phyloP scores from a whole-genome alignment of 2,113 vertebrate genomes.

The Ia io region DNA sequence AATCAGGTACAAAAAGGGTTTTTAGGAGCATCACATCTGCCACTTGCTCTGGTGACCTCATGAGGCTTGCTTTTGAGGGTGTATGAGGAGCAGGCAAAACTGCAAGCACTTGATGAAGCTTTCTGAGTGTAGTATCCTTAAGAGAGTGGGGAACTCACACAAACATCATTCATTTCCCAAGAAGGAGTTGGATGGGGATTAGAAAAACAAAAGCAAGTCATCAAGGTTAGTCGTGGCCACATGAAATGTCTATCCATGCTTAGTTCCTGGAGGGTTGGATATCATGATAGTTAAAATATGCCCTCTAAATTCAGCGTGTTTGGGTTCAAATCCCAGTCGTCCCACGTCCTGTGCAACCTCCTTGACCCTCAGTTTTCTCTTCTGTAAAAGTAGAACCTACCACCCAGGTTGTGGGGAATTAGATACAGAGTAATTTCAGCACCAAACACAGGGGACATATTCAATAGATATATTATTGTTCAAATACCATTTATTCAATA shows the following conservation, averaged over 20 bases:
- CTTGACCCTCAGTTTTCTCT: background rate
- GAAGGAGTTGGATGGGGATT: background rate
- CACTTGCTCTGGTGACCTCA: background rate
- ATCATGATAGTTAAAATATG: background rate
- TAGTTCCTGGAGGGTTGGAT: background rate
- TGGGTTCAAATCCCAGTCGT: background rate
- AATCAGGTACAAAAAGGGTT: background rate
- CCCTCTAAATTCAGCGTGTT: background rate
- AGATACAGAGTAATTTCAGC: background rate
- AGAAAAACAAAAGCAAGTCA: background rate
- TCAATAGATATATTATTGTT: background rate
- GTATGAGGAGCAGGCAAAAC: background rate
- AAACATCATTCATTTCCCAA: background rate
- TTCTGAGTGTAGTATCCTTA: conserved; percentile 8
- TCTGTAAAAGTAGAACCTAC: background rate
- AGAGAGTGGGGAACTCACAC: background rate
- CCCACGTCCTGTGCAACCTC: background rate
- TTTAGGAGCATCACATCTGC: background rate
- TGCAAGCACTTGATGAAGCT: background rate
- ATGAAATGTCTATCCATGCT: background rate
- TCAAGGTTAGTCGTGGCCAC: background rate
- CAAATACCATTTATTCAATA: background rate
- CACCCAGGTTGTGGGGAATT: background rate
- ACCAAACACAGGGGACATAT: background rate
- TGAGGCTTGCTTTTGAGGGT: conserved; percentile 21